Conservation (phyloP, 2,113 vertebrate genomes). For the Ivindomyrus marchei region DNA sequence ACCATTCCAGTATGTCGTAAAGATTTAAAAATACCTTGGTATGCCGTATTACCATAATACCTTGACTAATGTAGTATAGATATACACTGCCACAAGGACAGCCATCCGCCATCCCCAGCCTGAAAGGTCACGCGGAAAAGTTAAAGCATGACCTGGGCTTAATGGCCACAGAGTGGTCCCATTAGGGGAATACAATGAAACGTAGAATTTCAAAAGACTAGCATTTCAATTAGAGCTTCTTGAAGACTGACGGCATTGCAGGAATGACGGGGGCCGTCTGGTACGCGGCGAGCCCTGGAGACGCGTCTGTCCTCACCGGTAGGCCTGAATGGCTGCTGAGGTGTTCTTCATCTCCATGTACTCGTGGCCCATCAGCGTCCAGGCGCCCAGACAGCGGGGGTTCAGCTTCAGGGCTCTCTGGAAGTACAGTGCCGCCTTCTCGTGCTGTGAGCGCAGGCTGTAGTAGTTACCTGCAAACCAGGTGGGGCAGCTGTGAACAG, state of each 20-base stretch:
- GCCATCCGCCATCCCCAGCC: too few species aligned
- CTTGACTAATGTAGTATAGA: background rate
- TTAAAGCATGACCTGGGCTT: background rate
- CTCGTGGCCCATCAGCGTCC: conserved; percentile 98
- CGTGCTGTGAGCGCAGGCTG: conserved; percentile 92
- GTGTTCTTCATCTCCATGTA: conserved; percentile 99
- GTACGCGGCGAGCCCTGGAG: background rate
- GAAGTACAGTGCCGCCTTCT: conserved; percentile 97
- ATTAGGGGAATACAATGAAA: background rate
- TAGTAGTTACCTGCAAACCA: conserved; percentile 83
- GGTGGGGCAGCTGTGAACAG: background rate
- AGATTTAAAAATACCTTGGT: background rate
- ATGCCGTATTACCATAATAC: background rate
- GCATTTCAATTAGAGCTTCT: background rate
- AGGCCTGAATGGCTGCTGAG: conserved; percentile 95
- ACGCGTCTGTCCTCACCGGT: conserved; percentile 56
- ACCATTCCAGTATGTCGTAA: background rate
- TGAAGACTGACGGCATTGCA: background rate
- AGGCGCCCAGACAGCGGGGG: conserved; percentile 92
- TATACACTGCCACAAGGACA: background rate
- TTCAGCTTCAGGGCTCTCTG: conserved; percentile 95
- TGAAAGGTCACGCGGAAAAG: background rate
- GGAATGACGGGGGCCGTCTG: background rate
- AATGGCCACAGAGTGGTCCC: background rate
- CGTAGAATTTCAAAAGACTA: background rate